Evolutionary conservation across 2,888 invertebrate species (phyloP).

Genomic region (Fragum sueziense): DNA sequence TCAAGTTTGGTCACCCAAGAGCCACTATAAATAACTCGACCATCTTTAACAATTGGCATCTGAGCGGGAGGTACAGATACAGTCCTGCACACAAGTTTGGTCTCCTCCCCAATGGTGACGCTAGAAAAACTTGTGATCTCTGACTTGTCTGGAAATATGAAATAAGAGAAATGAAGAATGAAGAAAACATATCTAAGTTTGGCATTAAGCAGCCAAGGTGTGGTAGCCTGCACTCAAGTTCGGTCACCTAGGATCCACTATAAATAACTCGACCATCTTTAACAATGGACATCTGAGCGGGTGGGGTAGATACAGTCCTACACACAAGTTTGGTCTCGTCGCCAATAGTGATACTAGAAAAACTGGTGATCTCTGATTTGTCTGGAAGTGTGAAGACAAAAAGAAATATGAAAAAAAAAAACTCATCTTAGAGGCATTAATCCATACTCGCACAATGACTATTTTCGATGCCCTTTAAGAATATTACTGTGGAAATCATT

Average conservation of each 20-base stretch:
- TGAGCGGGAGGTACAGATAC: not conserved
- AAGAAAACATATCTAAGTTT: too few relatives aligned
- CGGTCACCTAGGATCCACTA: too few relatives aligned
- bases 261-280: not conserved
- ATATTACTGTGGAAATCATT: too few relatives aligned
- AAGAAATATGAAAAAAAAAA: too few relatives aligned
- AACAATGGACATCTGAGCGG: not conserved
- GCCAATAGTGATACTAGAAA: not conserved
- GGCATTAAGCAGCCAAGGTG: not conserved
- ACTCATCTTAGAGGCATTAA: too few relatives aligned
- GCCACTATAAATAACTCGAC: not conserved
- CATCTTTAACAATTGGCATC: not conserved
- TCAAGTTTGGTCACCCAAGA: not conserved
- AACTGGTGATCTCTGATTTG: not conserved
- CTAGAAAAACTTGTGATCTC: not conserved
- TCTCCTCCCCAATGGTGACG: not conserved
- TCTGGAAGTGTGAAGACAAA: too few relatives aligned
- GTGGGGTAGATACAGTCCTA: not conserved
- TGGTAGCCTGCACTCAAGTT: not conserved
- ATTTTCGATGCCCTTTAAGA: too few relatives aligned
- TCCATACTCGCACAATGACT: too few relatives aligned
- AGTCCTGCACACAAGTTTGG: not conserved
- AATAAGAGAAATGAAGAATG: too few relatives aligned
- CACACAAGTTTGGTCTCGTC: not conserved
- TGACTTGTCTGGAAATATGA: conserved; percentile 15